Evolutionary conservation across 2,113 vertebrate species (phyloP).

Genomic region (Marmota monax): DNA sequence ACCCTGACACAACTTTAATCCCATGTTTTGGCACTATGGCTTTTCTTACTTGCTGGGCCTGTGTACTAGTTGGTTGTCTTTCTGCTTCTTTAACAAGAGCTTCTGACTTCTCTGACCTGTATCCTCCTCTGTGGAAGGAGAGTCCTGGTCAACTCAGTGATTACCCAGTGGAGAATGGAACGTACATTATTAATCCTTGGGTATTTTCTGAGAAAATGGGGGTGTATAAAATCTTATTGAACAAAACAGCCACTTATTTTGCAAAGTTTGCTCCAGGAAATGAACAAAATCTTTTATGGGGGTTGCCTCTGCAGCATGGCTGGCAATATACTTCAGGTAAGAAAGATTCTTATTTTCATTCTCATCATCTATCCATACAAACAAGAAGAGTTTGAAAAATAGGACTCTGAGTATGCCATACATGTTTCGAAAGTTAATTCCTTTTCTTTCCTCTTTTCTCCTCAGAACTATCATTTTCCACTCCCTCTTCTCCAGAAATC

Average conservation of each 20-base stretch:
- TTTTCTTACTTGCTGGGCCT: conserved; percentile 22
- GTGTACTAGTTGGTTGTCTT: background rate
- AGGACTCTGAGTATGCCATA: background rate
- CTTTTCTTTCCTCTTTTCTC: background rate
- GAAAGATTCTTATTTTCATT: background rate
- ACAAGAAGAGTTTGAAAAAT: background rate
- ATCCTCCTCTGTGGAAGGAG: conserved; percentile 89
- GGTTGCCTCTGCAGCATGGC: conserved; percentile 91
- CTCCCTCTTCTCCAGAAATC: background rate
- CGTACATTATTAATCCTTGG: conserved; percentile 89
- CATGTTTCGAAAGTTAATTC: background rate
- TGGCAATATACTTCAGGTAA: conserved; percentile 87
- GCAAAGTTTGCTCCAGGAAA: conserved; percentile 84
- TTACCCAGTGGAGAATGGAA: conserved; percentile 78
- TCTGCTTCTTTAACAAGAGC: background rate
- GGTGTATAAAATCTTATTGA: conserved; percentile 89
- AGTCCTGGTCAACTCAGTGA: conserved; percentile 80
- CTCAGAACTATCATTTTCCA: background rate
- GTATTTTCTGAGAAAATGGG: conserved; percentile 89
- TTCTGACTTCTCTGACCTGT: conserved; percentile 48
- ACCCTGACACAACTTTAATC: background rate
- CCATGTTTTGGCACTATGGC: background rate
- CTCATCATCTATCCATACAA: background rate
- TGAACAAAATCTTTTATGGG: conserved; percentile 90
- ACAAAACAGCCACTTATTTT: conserved; percentile 88